Evolutionary conservation across 2,797 vertebrate species (phyloP).

Genomic region (Psittacula derbiana): DNA sequence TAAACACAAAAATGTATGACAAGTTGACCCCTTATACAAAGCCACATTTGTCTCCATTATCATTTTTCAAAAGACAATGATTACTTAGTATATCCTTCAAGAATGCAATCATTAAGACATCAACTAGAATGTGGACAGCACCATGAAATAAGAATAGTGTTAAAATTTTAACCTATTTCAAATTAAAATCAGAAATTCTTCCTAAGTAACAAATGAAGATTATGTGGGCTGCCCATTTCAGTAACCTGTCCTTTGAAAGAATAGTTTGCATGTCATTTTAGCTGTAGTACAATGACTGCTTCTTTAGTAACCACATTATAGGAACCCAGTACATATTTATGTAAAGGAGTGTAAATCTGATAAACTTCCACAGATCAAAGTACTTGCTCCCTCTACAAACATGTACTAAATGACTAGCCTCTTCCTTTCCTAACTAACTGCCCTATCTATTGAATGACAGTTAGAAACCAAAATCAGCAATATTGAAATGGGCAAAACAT

Average conservation of each 20-base stretch:
- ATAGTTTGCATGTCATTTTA: neutral
- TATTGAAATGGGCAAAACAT: neutral
- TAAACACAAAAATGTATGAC: neutral
- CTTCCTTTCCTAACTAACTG: neutral
- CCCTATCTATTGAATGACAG: neutral
- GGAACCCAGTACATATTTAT: neutral
- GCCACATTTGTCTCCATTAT: neutral
- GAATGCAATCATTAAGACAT: neutral
- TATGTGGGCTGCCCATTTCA: neutral
- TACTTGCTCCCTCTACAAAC: neutral
- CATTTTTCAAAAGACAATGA: neutral
- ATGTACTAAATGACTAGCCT: neutral
- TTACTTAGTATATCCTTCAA: neutral
- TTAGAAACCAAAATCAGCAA: neutral
- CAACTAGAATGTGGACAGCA: neutral
- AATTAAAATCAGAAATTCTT: neutral
- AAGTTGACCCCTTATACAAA: neutral
- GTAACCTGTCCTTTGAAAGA: neutral
- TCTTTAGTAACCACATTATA: neutral
- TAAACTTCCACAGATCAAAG: neutral
- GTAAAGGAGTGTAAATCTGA: neutral
- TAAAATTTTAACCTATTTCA: neutral
- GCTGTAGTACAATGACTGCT: neutral
- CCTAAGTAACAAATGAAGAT: neutral
- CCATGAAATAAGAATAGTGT: neutral